These are phyloP conservation scores for Tupaia chinensis DNA, from an alignment of 2,113 vertebrate species.

Conservation along the genomic window DNA sequence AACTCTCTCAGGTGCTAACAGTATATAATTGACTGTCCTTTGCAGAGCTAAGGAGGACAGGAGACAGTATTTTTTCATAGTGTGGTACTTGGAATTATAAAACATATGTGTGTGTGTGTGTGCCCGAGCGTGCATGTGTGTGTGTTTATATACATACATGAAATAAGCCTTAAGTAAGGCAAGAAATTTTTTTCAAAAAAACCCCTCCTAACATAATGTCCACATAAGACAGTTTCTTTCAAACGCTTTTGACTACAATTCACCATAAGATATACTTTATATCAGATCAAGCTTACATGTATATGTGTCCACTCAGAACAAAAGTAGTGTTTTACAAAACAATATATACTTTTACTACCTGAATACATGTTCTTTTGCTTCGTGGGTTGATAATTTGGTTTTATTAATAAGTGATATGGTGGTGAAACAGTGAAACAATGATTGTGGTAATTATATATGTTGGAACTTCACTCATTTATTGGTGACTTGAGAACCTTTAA, in stretches of 20 bases:
- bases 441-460: too few species aligned
- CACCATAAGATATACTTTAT: not conserved
- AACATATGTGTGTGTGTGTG: too few species aligned
- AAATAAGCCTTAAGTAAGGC: not conserved
- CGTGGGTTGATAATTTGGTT: too few species aligned
- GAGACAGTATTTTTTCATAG: not conserved
- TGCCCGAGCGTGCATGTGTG: too few species aligned
- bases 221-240: not conserved
- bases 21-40: not conserved
- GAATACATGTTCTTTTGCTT: not conserved
- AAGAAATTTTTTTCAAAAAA: not conserved
- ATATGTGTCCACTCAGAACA: not conserved
- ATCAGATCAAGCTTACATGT: not conserved
- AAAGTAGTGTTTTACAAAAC: not conserved
- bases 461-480: too few species aligned
- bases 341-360: not conserved
- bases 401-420: too few species aligned
- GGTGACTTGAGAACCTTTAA: too few species aligned
- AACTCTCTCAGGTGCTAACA: not conserved
- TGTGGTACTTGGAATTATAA: not conserved
- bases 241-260: constrained; percentile 6
- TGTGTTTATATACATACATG: too few species aligned
- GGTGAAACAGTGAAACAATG: too few species aligned
- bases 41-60: not conserved
- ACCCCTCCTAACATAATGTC: not conserved